phyloP scores from a whole-genome alignment of 2,888 invertebrate species.

The Callimorpha dominula region DNA sequence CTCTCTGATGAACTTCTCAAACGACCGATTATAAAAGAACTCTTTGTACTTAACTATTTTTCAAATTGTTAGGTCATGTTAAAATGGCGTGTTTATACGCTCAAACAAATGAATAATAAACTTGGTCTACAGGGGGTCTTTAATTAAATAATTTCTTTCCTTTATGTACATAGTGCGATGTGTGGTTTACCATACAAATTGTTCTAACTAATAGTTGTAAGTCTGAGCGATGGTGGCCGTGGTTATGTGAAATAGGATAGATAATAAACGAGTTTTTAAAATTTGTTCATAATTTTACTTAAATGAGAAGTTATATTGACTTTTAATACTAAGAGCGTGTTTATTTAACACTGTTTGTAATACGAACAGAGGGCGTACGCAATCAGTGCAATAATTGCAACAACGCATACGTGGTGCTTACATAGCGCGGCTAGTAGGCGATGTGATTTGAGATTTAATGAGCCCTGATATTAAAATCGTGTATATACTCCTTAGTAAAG shows the following conservation, averaged over 20 bases:
- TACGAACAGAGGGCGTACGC: neutral
- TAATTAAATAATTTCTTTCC: slow-evolving; percentile 74
- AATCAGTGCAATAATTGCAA: neutral
- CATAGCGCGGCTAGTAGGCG: neutral
- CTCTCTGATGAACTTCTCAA: slow-evolving; percentile 50
- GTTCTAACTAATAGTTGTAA: slow-evolving; percentile 64
- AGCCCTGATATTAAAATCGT: neutral
- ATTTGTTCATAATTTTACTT: slow-evolving; percentile 47
- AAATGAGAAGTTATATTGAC: slow-evolving; percentile 18
- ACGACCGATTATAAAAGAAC: slow-evolving; percentile 46
- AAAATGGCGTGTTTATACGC: slow-evolving; percentile 11
- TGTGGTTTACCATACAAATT: slow-evolving; percentile 69
- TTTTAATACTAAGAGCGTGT: neutral
- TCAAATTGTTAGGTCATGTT: slow-evolving; percentile 10
- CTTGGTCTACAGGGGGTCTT: slow-evolving; percentile 63
- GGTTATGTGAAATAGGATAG: slow-evolving; percentile 67
- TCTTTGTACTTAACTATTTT: neutral
- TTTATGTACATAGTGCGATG: slow-evolving; percentile 44
- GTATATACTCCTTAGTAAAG: no score
- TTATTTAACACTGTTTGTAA: neutral
- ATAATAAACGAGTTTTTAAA: slow-evolving; percentile 53
- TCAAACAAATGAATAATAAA: slow-evolving; percentile 67
- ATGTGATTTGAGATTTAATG: neutral
- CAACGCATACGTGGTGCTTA: neutral
- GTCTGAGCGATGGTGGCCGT: slow-evolving; percentile 61